phyloP scores from a whole-genome alignment of 1,140 invertebrate genomes.

The Conopomorpha cramerella region DNA sequence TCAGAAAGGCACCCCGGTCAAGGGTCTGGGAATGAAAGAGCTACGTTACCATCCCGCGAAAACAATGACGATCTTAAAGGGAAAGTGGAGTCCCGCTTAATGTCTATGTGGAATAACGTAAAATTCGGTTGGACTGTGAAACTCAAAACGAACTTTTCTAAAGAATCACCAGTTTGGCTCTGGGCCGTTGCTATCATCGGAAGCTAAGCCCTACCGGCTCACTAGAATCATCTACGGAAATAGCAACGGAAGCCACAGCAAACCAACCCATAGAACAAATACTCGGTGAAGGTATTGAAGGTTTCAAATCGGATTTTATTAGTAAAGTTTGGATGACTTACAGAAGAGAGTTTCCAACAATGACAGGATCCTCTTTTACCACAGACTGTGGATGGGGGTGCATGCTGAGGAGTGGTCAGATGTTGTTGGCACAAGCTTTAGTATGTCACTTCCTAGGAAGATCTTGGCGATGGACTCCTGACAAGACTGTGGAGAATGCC shows the following conservation, averaged over 20 bases:
- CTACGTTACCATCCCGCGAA: constrained; percentile 18
- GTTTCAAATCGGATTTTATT: constrained; percentile 77
- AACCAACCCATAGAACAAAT: constrained; percentile 61
- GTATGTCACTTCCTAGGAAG: constrained; percentile 78
- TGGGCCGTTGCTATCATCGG: constrained; percentile 81
- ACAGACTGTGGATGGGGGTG: constrained; percentile 89
- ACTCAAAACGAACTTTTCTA: constrained; percentile 81
- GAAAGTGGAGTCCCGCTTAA: constrained; percentile 79
- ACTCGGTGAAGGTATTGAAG: constrained; percentile 71
- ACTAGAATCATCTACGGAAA: constrained; percentile 68
- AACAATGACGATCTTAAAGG: constrained; percentile 66
- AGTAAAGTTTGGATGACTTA: constrained; percentile 84
- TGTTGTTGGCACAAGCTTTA: constrained; percentile 81
- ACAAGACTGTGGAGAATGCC: constrained; percentile 62
- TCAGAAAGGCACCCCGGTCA: too few species aligned
- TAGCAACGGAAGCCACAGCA: constrained; percentile 62
- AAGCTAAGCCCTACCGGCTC: constrained; percentile 69
- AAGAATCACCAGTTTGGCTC: constrained; percentile 85
- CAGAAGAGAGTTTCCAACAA: constrained; percentile 76
- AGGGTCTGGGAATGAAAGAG: too few species aligned
- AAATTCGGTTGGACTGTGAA: constrained; percentile 87
- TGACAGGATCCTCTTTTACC: constrained; percentile 76
- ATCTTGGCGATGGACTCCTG: constrained; percentile 75
- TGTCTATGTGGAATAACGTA: constrained; percentile 89
- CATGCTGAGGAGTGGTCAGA: constrained; percentile 88